Percentiles rank a stretch among this genome's conserved stretches.
Evolutionary conservation across 1,140 invertebrate species (phyloP).

Genomic region (Trachelipus rathkii): DNA sequence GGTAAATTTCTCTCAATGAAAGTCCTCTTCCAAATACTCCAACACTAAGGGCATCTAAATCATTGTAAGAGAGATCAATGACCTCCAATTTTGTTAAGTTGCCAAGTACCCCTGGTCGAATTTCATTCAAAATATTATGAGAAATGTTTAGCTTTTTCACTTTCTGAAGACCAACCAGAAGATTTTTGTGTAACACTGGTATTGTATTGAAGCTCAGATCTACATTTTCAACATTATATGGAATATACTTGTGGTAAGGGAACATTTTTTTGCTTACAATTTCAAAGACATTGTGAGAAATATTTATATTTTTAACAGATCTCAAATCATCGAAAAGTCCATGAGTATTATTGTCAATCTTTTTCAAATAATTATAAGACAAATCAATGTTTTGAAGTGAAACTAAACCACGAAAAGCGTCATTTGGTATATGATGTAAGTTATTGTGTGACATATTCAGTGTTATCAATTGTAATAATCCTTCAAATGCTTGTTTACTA

Average conservation of each 20-base stretch:
- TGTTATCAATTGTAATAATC: constrained; percentile 68
- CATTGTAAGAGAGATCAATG: constrained; percentile 73
- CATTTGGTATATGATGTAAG: constrained; percentile 68
- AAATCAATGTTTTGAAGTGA: constrained; percentile 69
- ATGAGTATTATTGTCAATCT: constrained; percentile 82
- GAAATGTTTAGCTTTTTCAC: constrained; percentile 68
- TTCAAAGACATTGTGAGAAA: constrained; percentile 79
- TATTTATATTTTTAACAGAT: constrained; percentile 57
- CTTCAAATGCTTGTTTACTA: constrained; percentile 69
- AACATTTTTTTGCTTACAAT: constrained; percentile 79
- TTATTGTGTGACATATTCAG: constrained; percentile 73
- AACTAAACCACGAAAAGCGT: constrained; percentile 67
- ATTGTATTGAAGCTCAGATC: constrained; percentile 81
- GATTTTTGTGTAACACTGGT: constrained; percentile 72
- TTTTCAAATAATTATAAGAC: constrained; percentile 68
- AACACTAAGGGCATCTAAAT: constrained; percentile 61
- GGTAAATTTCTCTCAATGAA: constrained; percentile 62
- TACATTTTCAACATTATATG: constrained; percentile 71
- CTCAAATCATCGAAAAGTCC: constrained; percentile 78
- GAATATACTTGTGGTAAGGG: constrained; percentile 76
- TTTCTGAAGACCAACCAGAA: constrained; percentile 70
- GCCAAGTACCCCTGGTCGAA: constrained; percentile 71
- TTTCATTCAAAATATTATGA: constrained; percentile 75
- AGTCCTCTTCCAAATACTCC: constrained; percentile 55
- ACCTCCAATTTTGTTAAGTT: constrained; percentile 68